Evolutionary conservation across 2,888 invertebrate genomes (phyloP).

Genomic region (Drosophila atripex): DNA sequence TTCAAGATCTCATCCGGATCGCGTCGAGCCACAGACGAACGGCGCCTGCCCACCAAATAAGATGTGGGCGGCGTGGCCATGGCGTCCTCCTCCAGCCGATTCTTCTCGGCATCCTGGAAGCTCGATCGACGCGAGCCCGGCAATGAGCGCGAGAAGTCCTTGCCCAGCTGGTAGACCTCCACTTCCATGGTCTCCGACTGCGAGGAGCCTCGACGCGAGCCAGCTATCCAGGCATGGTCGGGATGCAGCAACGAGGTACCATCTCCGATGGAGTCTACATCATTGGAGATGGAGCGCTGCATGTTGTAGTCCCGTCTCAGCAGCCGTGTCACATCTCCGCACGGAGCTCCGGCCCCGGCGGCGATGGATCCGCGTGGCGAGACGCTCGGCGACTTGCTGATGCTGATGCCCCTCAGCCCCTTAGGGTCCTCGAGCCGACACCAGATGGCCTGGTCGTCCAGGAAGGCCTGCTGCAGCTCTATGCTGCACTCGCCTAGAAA

Average conservation of each 20-base stretch:
- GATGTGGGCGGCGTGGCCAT: constrained; percentile 84
- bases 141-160: constrained; percentile 93
- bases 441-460: constrained; percentile 95
- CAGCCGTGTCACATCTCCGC: constrained; percentile 87
- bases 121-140: constrained; percentile 94
- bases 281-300: constrained; percentile 90
- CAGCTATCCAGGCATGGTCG: constrained; percentile 92
- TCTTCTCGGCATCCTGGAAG: constrained; percentile 89
- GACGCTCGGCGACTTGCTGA: constrained; percentile 89
- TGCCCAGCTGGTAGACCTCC: constrained; percentile 92
- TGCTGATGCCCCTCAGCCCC: constrained; percentile 85
- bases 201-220: constrained; percentile 93
- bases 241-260: constrained; percentile 92
- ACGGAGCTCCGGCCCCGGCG: constrained; percentile 85
- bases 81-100: constrained; percentile 84
- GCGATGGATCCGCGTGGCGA: constrained; percentile 90
- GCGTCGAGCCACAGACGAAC: constrained; percentile 92
- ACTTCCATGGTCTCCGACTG: constrained; percentile 94
- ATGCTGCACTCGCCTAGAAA: constrained; percentile 92
- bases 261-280: constrained; percentile 90
- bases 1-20: constrained; percentile 94
- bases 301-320: constrained; percentile 90
- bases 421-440: constrained; percentile 93
- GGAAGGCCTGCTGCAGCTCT: constrained; percentile 88
- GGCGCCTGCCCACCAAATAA: constrained; percentile 89